Evolutionary conservation across 2,113 vertebrate genomes (phyloP), one percentile per base, ranked within the genome.

Genomic region (Tenrec ecaudatus): DNA sequence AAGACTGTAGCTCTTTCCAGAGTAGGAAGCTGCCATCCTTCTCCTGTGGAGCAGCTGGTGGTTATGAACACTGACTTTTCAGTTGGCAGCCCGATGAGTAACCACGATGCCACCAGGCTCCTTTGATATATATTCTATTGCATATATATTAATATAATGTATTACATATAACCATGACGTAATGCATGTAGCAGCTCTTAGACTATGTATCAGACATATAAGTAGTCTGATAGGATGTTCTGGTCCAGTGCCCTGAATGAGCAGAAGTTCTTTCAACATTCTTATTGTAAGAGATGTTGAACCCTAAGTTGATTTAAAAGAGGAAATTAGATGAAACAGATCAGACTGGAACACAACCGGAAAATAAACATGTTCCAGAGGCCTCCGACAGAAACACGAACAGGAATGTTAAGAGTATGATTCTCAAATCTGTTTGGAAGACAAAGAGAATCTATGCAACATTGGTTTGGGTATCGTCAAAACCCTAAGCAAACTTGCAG

Each of bases 401-500:
- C 11, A 36, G 20, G 40, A 58, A 69, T 78, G 3, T 47, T 82
- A 17, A 78, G 29, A 25, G 12, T 62, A 2, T 29, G 25, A 15
- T 81, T 0, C 36, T 58, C 36, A 85, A 69, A 69, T 77, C 76
- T 79, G 6, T 66, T 58, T 58, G 75, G 20, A 53, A 27, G 43
- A 88, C 40, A 82, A 93, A 75, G 33, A 20, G 29, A 58, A 29
- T 23, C 12, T 47, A 6, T 20, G 3, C 19, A 40, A 10, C 19
- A 79, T 84, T 58, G 23, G 62, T 80, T 43, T 58, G 31, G 25
- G 17, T 75, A 57, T 43, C 62, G 88, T 89, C 84, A 92, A 91
- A 95, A 92, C 60, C 77, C 36, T 62, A 40, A 82, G 36, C 62
- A 89, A 92, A 47, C 62, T 68, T 53, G 57, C 23, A 60, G 38